A percentile compares a stretch with the other conserved stretches of the same genome.
Conservation (phyloP, 2,888 invertebrate genomes). For the Synanthedon myopaeformis region DNA sequence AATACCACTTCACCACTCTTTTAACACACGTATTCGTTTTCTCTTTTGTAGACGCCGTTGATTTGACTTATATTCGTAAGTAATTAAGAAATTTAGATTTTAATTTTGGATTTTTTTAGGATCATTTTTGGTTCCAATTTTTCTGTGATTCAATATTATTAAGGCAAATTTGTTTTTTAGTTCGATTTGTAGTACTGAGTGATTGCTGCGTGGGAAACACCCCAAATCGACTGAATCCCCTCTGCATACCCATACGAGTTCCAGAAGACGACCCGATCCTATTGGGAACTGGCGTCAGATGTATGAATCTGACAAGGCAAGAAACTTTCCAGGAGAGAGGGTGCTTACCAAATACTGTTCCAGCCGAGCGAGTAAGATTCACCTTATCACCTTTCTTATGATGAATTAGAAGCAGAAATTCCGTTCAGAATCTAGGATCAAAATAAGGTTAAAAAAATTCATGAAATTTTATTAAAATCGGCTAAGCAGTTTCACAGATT, state of each 20-base stretch:
- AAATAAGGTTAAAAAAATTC: no score
- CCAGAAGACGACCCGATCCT: constrained; percentile 4
- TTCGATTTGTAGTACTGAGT: constrained; percentile 3
- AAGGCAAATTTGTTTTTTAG: background rate
- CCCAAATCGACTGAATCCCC: constrained; percentile 17
- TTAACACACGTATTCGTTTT: constrained; percentile 12
- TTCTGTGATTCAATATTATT: background rate
- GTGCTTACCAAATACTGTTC: constrained; percentile 2
- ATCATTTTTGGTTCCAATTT: background rate
- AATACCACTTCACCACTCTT: constrained; percentile 19
- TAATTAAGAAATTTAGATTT: background rate
- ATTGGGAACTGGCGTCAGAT: background rate
- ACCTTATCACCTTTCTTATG: background rate
- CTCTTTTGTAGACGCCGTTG: constrained; percentile 12
- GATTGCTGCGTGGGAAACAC: constrained; percentile 14
- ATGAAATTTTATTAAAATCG: no score
- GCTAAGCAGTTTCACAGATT: no score
- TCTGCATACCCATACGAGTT: constrained; percentile 12
- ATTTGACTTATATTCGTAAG: background rate
- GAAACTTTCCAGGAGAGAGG: constrained; percentile 2
- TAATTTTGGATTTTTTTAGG: no score
- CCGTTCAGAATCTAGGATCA: no score
- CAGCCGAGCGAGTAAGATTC: constrained; percentile 2
- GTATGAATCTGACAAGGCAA: constrained; percentile 2
- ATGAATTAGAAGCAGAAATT: background rate